Conservation (phyloP, 2,113 vertebrate genomes). For the Pandion haliaetus region DNA sequence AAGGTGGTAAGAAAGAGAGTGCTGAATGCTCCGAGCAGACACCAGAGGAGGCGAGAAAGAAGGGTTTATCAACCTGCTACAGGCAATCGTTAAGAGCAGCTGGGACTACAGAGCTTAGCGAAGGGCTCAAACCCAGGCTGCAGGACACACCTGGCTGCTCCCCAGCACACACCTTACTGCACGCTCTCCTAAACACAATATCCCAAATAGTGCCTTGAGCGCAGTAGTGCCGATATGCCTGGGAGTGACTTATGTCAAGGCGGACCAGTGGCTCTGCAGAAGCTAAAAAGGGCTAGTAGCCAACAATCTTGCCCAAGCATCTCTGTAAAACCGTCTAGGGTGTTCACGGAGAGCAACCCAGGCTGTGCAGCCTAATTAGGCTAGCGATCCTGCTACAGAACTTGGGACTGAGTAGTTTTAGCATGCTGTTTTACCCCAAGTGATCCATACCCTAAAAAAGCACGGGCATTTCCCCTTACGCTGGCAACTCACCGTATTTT, state of each 20-base stretch:
- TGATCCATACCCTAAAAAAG: neutral
- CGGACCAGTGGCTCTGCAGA: neutral
- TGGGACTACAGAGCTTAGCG: neutral
- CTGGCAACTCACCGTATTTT: conserved; percentile 85
- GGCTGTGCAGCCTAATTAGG: neutral
- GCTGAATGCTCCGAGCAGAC: neutral
- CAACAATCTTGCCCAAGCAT: neutral
- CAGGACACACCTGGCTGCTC: neutral
- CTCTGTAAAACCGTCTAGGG: neutral
- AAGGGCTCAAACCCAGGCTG: neutral
- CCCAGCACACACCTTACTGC: neutral
- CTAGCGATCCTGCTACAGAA: neutral
- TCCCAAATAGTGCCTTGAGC: neutral
- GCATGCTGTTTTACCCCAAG: neutral
- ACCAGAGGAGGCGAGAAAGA: neutral
- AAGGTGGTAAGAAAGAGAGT: neutral
- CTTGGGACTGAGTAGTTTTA: neutral
- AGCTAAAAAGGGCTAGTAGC: neutral
- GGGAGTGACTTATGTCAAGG: neutral
- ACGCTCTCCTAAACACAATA: rapidly evolving
- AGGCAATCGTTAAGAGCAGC: neutral
- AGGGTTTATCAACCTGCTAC: neutral
- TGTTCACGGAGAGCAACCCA: neutral
- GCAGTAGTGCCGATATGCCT: neutral
- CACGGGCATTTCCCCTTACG: neutral